Evolutionary conservation across 2,797 vertebrate species (phyloP).

Genomic region (Discoglossus pictus): DNA sequence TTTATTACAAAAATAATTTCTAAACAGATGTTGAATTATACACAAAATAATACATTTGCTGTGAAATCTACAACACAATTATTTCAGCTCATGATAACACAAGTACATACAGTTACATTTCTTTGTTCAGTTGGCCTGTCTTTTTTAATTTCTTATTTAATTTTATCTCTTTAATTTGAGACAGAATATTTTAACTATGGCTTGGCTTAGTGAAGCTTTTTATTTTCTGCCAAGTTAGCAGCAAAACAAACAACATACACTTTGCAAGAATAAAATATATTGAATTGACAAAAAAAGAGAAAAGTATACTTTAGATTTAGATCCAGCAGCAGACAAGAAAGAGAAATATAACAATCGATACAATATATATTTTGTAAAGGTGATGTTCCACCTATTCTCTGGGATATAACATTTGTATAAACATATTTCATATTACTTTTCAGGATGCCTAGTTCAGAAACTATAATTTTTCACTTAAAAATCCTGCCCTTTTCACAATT

Average conservation of each 20-base stretch:
- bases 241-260: slow-evolving; percentile 25
- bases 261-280: slow-evolving; percentile 26
- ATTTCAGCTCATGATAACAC: slow-evolving; percentile 19
- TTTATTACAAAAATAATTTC: not conserved
- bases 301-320: slow-evolving; percentile 22
- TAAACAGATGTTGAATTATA: slow-evolving; percentile 15
- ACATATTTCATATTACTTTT: too few relatives aligned
- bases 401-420: too few relatives aligned
- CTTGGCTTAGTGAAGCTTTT: slow-evolving; percentile 29
- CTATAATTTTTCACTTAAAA: too few relatives aligned
- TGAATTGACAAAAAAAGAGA: slow-evolving; percentile 12
- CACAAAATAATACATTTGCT: slow-evolving; percentile 17
- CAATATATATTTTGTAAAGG: too few relatives aligned
- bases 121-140: slow-evolving; percentile 6
- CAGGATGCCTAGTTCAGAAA: too few relatives aligned
- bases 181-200: slow-evolving; percentile 19
- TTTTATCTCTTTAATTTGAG: slow-evolving; percentile 27
- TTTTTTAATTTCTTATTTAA: slow-evolving; percentile 29
- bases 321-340: not conserved
- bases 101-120: slow-evolving; percentile 21
- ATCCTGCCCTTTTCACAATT: too few relatives aligned
- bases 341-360: too few relatives aligned
- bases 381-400: too few relatives aligned
- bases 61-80: slow-evolving; percentile 9
- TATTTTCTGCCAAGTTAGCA: slow-evolving; percentile 41